These are phyloP conservation scores for Cheilosia grossa DNA, from an alignment of 2,888 invertebrate species.

Conservation along the genomic window DNA sequence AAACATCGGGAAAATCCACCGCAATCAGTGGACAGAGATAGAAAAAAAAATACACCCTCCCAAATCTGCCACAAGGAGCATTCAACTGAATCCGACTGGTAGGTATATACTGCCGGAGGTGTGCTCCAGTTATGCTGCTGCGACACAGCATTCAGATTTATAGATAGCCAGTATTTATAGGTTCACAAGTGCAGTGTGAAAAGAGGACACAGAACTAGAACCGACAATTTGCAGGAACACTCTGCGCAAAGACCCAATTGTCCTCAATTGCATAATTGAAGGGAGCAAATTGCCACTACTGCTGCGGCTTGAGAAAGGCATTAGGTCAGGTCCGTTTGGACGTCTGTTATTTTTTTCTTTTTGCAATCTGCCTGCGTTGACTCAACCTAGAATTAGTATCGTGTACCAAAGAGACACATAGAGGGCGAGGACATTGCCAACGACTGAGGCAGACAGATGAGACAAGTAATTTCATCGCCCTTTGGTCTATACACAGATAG, in stretches of 20 bases:
- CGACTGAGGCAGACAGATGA: no score
- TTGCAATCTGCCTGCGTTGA: background rate
- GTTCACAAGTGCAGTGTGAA: no score
- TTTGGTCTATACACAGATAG: no score
- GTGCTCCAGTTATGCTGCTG: constrained; percentile 11
- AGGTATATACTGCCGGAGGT: constrained; percentile 13
- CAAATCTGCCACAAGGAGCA: constrained; percentile 16
- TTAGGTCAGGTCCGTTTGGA: background rate
- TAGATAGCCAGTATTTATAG: constrained; percentile 1
- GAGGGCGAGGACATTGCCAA: background rate
- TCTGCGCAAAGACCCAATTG: constrained; percentile 2
- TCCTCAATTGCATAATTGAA: background rate
- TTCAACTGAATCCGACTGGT: constrained; percentile 14
- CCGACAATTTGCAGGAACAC: background rate
- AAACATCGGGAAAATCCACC: background rate
- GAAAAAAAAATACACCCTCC: background rate
- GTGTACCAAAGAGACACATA: background rate
- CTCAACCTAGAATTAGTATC: background rate
- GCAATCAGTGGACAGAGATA: background rate
- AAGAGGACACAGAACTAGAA: background rate
- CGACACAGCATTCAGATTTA: constrained; percentile 10
- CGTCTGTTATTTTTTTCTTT: no score
- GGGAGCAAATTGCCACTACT: background rate
- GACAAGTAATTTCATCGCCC: no score
- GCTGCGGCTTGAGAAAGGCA: background rate